Evolutionary conservation across 2,797 vertebrate species (phyloP).

Genomic region (Columba guinea): DNA sequence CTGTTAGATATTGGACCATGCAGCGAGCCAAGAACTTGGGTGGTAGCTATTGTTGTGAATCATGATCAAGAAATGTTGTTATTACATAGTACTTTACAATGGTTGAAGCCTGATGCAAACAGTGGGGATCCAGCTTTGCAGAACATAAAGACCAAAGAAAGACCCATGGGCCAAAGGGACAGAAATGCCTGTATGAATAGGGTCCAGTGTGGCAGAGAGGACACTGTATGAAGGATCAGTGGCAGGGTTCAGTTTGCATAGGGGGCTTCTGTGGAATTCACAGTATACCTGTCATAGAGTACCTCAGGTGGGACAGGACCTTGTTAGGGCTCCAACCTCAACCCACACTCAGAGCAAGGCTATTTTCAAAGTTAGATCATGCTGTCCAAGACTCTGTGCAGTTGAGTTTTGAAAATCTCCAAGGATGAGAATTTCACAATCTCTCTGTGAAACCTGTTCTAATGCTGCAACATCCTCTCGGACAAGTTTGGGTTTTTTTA

Average conservation of each 20-base stretch:
- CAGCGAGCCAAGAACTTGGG: conserved; percentile 45
- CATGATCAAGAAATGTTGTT: conserved; percentile 50
- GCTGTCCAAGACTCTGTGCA: not conserved
- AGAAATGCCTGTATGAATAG: not conserved
- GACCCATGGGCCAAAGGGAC: not conserved
- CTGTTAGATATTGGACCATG: not conserved
- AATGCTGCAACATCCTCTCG: not conserved
- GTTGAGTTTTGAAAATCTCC: not conserved
- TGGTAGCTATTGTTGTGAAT: conserved; percentile 59
- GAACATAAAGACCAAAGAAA: not conserved
- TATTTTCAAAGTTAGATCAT: not conserved
- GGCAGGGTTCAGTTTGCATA: not conserved
- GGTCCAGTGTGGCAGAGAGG: not conserved
- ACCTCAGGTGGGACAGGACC: not conserved
- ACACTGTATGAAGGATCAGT: not conserved
- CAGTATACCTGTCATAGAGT: not conserved
- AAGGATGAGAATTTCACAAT: not conserved
- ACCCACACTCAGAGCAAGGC: not conserved
- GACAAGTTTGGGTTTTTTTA: not conserved
- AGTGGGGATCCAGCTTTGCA: not conserved
- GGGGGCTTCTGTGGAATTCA: not conserved
- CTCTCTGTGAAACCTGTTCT: not conserved
- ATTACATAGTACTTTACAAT: conserved; percentile 19
- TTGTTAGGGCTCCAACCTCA: not conserved
- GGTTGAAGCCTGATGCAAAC: not conserved